phyloP scores from a whole-genome alignment of 1,140 invertebrate genomes.

The Procambarus virginalis region DNA sequence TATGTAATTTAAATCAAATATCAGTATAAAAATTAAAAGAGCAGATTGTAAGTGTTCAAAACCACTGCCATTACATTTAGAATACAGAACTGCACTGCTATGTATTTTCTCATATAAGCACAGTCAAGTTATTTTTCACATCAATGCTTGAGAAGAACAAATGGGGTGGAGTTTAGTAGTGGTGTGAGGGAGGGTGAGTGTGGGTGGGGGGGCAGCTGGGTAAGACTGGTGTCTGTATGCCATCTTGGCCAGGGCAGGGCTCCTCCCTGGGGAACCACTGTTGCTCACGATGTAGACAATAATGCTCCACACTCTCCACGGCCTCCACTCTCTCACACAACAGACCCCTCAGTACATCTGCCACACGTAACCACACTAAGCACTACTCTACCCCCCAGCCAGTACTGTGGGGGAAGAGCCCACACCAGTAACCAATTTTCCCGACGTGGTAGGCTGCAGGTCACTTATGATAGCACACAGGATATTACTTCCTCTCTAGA shows the following conservation, averaged over 20 bases:
- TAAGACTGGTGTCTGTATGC: neutral
- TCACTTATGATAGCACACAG: constrained; percentile 28
- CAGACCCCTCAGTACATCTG: neutral
- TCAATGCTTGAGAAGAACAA: neutral
- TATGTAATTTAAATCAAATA: neutral
- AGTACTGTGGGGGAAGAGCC: neutral
- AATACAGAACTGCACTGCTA: neutral
- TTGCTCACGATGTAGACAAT: constrained; percentile 45
- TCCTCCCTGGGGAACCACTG: neutral
- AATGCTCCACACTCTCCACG: neutral
- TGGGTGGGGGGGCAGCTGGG: neutral
- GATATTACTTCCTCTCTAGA: constrained; percentile 54
- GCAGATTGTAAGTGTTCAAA: neutral
- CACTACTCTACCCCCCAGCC: neutral
- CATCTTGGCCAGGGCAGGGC: neutral
- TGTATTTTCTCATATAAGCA: neutral
- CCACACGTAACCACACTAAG: neutral
- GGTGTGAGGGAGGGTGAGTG: neutral
- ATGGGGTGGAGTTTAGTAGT: neutral
- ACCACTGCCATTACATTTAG: neutral
- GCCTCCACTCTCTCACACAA: neutral
- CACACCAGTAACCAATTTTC: neutral
- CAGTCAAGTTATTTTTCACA: neutral
- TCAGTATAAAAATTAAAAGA: neutral
- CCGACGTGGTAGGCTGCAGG: neutral